phyloP scores from a whole-genome alignment of 2,113 vertebrate genomes.

The Pollimyrus isidori region DNA sequence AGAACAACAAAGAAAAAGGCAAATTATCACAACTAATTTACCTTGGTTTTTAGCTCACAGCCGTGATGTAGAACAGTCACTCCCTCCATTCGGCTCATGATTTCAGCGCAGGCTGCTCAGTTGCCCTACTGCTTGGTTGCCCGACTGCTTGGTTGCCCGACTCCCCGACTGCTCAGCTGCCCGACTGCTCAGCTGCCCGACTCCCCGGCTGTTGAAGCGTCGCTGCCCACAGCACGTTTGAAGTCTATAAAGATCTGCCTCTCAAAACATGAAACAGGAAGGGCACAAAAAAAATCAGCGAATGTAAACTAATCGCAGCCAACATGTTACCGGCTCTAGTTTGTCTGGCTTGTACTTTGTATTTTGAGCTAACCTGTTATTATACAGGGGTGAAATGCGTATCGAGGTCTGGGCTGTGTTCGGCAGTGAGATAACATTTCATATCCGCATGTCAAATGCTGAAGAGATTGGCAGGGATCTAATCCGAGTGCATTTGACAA shows the following conservation, averaged over 20 bases:
- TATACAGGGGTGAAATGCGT: not conserved
- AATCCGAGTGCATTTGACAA: not conserved
- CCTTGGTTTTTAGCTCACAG: not conserved
- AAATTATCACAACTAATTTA: not conserved
- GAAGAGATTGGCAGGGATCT: not conserved
- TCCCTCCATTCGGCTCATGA: not conserved
- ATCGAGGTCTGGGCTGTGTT: not conserved
- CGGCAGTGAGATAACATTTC: not conserved
- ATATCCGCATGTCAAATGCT: not conserved
- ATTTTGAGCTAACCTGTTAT: not conserved
- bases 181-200: too few species aligned
- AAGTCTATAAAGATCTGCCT: not conserved
- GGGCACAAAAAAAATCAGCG: not conserved
- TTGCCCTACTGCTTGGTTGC: accelerated
- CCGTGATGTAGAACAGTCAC: not conserved
- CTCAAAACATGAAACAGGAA: not conserved
- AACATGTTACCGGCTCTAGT: not conserved
- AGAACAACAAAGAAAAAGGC: not conserved
- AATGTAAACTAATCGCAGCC: not conserved
- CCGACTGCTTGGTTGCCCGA: not conserved
- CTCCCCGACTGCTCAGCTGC: too few species aligned
- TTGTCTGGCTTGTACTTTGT: not conserved
- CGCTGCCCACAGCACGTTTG: not conserved
- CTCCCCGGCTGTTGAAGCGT: not conserved
- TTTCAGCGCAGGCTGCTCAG: not conserved